A percentile compares a stretch with the other conserved stretches of the same genome.
These are phyloP conservation scores for Drosophila nigrodunni DNA, from an alignment of 1,140 invertebrate genomes.

Conservation along the genomic window DNA sequence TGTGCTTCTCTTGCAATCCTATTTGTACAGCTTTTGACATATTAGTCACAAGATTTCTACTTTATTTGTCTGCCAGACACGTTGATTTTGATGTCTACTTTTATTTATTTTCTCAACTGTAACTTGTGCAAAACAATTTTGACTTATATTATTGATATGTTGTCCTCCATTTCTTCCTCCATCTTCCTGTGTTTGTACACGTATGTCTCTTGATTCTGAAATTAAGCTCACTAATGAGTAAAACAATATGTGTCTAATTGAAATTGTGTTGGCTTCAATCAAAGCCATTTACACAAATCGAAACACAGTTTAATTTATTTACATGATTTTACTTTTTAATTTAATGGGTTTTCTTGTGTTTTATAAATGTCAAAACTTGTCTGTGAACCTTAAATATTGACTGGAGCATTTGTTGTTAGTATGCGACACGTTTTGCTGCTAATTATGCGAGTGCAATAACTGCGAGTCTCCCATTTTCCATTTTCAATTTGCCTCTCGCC, in stretches of 20 bases:
- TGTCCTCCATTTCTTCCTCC: background rate
- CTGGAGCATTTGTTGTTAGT: constrained; percentile 9
- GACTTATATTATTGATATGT: too few species aligned
- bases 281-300: too few species aligned
- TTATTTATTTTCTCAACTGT: background rate
- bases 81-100: background rate
- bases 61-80: background rate
- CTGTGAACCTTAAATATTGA: background rate
- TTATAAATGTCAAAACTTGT: background rate
- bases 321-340: too few species aligned
- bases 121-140: constrained; percentile 12
- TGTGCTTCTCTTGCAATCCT: background rate
- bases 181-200: background rate
- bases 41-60: background rate
- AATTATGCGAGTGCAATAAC: constrained; percentile 44
- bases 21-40: constrained; percentile 17
- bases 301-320: too few species aligned
- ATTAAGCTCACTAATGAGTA: too few species aligned
- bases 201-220: too few species aligned
- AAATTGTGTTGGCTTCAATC: too few species aligned
- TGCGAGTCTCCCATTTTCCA: constrained; percentile 9
- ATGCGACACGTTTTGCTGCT: constrained; percentile 37
- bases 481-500: too few species aligned
- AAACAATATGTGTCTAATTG: too few species aligned
- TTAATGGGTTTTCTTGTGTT: too few species aligned